Base-by-base conservation (phyloP, 2,888 invertebrate genomes). In the Macaria liturata region DNA sequence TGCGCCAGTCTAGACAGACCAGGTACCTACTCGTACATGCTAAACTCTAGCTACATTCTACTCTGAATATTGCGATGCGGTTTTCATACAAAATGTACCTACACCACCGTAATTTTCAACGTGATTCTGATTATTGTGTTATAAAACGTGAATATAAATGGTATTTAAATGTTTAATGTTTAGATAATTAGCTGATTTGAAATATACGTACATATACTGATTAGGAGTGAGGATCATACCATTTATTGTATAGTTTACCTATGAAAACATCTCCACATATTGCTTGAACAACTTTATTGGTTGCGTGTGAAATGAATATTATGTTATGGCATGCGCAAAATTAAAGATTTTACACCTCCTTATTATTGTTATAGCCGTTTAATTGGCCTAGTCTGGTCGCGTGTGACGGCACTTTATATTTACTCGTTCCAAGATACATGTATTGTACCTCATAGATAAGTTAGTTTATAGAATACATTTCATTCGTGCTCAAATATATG, bases 331-430 rank as follows among this genome's bases (percentile, higher is more conserved):
- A 79, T 81, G 84, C 82, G 84, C 84, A 76, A 79, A 83, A 82
- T 81, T 83, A 83, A 83, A 82, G 81, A 84, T 84, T 83, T 84
- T 81, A 81, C 78, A 78, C 78, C 71, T 74, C 62, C 54, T 73
- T 78, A 70, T 71, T 74, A 70, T 75, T 70, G 66, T 67, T 61
- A 55, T 59, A 74, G 70, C 64, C 64, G 68, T 73, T 76, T 74
- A 76, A 80, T 78, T 75, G 73, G 63, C 69, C 55, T 61, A 58
- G 59, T 69, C 57, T 59, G 67, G 71, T 59, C 67, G 71, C 71
- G 71, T 73, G 72, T 68, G 67, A 66, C 44, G 56, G 20, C 34
- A 56, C 59, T 51, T 60, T 63, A 51, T 66, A 62, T 66, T 68
- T 67, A 66, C 63, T 64, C 56, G 62, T 57, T 68, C 68, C 7